Conservation (phyloP, 2,113 vertebrate genomes). For the Lophochroa leadbeateri region DNA sequence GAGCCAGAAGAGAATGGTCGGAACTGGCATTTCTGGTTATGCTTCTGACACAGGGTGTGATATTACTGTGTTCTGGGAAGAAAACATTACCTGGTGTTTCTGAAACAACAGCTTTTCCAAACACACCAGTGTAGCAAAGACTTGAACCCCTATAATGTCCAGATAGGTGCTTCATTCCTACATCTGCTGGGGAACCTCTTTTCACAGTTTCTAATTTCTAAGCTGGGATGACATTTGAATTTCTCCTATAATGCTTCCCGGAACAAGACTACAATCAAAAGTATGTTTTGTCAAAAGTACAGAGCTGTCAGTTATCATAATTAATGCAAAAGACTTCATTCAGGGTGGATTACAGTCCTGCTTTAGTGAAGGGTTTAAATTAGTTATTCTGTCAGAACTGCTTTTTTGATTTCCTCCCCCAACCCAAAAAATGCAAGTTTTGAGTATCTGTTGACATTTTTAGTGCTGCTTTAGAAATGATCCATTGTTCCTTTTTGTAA, state of each 20-base stretch:
- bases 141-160: rapidly evolving
- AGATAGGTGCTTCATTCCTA: neutral
- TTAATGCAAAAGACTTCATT: neutral
- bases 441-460: neutral
- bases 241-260: neutral
- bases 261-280: neutral
- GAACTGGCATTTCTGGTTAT: neutral
- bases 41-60: neutral
- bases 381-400: neutral
- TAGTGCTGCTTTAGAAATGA: neutral
- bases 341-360: neutral
- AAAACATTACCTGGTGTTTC: neutral
- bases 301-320: neutral
- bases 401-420: neutral
- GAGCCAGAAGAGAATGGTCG: neutral
- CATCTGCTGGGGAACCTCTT: neutral
- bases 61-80: neutral
- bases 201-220: neutral
- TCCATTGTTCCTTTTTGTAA: neutral
- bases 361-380: neutral
- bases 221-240: neutral
- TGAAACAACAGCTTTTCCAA: neutral
- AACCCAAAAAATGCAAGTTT: neutral
- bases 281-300: neutral
- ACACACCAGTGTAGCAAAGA: neutral